Base-by-base conservation (phyloP, 2,888 invertebrate species). In the Volucella inflata region DNA sequence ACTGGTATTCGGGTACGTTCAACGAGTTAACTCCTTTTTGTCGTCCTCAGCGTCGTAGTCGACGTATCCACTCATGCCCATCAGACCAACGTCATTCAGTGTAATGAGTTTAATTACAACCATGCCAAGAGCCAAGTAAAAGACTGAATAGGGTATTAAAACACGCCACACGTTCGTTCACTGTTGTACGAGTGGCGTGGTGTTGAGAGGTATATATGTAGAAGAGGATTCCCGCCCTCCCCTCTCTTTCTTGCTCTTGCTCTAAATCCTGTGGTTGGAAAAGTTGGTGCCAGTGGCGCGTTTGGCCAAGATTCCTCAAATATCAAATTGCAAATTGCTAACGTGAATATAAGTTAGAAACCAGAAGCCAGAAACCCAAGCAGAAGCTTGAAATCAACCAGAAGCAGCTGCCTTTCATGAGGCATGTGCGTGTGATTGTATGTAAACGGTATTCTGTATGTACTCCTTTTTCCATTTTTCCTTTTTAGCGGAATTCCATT, bases 61-160 rank as follows among this genome's bases (percentile, higher is more conserved):
- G 36, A 10, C 17, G 44, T 53, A 67, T 14, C 68, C 62, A 74
- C 30, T 46, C 59, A 60, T 77, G 80, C 84, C 67, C 74, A 76
- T 85, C 85, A 85, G 70, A 46, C 55, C 60, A 62, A 68, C 81
- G 76, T 81, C 85, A 80, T 50, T 74, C 80, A 51, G 85, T 30
- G 30, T 85, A 85, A 85, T 85, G 85, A 85, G 85, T 85, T 85
- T 85, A 85, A 85, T 85, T 85, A 81, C 85, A 81, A 80, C 67
- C 65, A 85, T 65, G 71, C 84, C 75, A 84, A 59, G 75, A 59
- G 71, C 84, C 71, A 84, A 59, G 75, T 42, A 65, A 81, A 85
- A 64, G 71, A 81, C 67, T 59, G 76, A 85, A 77, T 71, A 77
- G 71, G 68, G 81, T 72, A 81, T 81, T 81, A 76, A 85, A 85